Conservation (phyloP, 2,797 vertebrate genomes). For the Centroberyx gerrardi region DNA sequence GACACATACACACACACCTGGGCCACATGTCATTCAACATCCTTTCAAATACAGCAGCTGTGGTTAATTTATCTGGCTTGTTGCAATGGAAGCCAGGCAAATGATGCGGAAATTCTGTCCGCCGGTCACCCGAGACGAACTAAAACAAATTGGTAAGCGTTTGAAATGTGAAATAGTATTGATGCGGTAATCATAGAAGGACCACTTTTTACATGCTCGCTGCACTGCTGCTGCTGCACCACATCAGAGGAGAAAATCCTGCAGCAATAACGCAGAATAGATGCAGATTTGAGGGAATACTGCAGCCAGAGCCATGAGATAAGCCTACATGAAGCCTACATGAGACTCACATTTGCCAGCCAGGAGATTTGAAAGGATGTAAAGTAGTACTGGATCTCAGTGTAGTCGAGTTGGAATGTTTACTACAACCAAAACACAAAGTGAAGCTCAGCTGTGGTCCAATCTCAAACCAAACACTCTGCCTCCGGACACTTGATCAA, state of each 20-base stretch:
- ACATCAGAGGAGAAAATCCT: too few species aligned
- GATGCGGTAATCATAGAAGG: not conserved
- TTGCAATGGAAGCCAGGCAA: not conserved
- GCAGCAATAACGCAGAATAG: too few species aligned
- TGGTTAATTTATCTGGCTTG: constrained; percentile 4
- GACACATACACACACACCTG: constrained; percentile 4
- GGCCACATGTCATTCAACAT: not conserved
- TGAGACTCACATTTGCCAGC: not conserved
- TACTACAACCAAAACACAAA: constrained; percentile 25
- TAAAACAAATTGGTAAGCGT: too few species aligned
- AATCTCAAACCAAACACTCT: constrained; percentile 51
- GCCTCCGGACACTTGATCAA: not conserved
- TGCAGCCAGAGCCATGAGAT: not conserved
- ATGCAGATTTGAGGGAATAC: too few species aligned
- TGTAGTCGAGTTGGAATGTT: constrained; percentile 7
- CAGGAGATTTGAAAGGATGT: constrained; percentile 50
- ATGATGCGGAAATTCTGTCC: not conserved
- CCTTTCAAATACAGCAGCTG: constrained; percentile 45
- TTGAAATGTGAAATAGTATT: not conserved
- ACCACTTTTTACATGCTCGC: too few species aligned
- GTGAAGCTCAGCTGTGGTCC: constrained; percentile 20
- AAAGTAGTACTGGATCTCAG: not conserved
- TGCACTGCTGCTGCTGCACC: too few species aligned
- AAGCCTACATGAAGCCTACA: not conserved
- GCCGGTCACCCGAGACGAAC: too few species aligned